Percentiles rank a stretch among this genome's conserved stretches.
phyloP scores from a whole-genome alignment of 2,797 vertebrate genomes.

The Neosalanx taihuensis region DNA sequence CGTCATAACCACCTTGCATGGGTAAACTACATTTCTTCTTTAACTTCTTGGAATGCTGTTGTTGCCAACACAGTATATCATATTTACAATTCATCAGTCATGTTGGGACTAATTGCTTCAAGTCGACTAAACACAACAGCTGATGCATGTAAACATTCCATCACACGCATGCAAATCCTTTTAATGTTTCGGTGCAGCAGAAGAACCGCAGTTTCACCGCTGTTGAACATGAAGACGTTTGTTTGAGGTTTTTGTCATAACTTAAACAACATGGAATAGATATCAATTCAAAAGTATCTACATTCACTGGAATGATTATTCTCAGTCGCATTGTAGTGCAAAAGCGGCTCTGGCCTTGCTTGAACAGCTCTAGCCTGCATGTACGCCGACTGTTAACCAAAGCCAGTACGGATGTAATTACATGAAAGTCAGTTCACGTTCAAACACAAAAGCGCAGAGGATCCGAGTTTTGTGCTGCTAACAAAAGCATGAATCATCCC shows the following conservation, averaged over 20 bases:
- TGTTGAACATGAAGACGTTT: background rate
- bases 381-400: background rate
- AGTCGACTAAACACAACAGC: background rate
- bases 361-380: background rate
- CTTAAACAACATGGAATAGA: background rate
- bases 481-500: background rate
- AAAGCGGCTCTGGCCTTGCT: conserved; percentile 12
- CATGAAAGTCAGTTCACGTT: background rate
- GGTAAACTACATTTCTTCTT: background rate
- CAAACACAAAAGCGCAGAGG: background rate
- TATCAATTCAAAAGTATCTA: background rate
- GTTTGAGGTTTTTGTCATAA: background rate
- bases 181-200: background rate
- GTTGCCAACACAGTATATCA: background rate
- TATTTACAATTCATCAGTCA: background rate
- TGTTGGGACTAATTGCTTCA: background rate
- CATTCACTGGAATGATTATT: background rate
- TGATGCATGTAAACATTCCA: background rate
- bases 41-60: background rate
- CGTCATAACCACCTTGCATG: background rate
- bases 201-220: too few relatives aligned
- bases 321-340: background rate
- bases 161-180: background rate
- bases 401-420: background rate
- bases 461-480: background rate